Base-by-base conservation (phyloP, 2,113 vertebrate genomes). In the Anas platyrhynchos region DNA sequence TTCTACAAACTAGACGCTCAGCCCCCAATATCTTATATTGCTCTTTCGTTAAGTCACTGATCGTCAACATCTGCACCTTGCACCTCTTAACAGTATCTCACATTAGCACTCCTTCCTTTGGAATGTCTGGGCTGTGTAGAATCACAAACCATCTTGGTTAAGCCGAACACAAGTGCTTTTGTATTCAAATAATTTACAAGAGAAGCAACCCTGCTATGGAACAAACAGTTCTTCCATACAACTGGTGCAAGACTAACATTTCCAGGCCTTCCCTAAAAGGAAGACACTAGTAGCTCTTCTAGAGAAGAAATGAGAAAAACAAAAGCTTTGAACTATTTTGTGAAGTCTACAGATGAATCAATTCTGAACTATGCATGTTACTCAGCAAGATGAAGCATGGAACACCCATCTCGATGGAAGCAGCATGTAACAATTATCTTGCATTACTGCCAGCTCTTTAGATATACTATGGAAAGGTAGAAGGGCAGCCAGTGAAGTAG, bases 31-130 rank as follows among this genome's bases (percentile, higher is more conserved):
- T 69, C 68, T 31, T 3, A 41, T 38, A 65, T 89, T 58, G 38
- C 80, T 78, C 74, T 7, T 75, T 46, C 36, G 18, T 31, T 41
- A 58, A 58, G 36, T 43, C 68, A 43, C 1, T 18, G 22, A 32
- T 52, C 48, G 65, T 56, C 8, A 78, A 18, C 26, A 75, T 38
- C 52, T 84, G 56, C 66, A 82, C 74, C 56, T 63, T 38, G 17
- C 2, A 16, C 2, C 1, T 78, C 58, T 31, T 9, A 66, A 6
- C 69, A 52, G 56, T 13, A 34, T 74, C 67, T 54, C 50, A 23
- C 10, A 6, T 61, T 8, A 48, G n/a, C 0, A 0, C 48, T 81
- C 36, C 52, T 48, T 58, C 48, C 75, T 41, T 52, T 48, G 27
- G 32, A 84, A 2, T 15, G 72, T 11, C 59, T 77, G 41, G 66